Conservation (phyloP, 37 sponge, comb jelly and placozoan species). For the Oopsacas minuta region DNA sequence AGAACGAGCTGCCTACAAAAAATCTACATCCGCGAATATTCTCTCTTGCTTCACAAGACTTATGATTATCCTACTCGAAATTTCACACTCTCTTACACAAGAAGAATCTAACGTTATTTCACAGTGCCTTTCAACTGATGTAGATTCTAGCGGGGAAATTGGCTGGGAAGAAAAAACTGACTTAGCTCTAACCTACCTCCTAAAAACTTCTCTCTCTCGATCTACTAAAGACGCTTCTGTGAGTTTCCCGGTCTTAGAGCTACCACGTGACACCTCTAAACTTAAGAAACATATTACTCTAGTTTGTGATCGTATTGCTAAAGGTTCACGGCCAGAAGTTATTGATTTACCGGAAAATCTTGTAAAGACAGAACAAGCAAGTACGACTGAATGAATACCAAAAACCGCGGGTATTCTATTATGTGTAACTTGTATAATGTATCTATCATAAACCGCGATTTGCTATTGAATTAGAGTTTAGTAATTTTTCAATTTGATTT, state of each 20-base stretch:
- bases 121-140: background rate
- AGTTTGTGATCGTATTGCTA: slow-evolving; percentile 59
- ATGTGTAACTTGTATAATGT: no score
- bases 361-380: background rate
- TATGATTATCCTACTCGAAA: slow-evolving; percentile 36
- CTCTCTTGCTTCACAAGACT: slow-evolving; percentile 54
- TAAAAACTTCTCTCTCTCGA: slow-evolving; percentile 56
- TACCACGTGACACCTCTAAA: slow-evolving; percentile 51
- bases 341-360: background rate
- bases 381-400: background rate
- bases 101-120: slow-evolving; percentile 5
- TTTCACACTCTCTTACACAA: background rate
- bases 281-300: slow-evolving; percentile 84
- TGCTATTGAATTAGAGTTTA: no score
- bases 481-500: no score
- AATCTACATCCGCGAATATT: slow-evolving; percentile 30
- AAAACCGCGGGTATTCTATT: background rate
- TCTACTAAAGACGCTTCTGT: slow-evolving; percentile 44
- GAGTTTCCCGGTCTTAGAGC: slow-evolving; percentile 23
- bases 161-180: slow-evolving; percentile 66
- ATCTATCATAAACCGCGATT: background rate
- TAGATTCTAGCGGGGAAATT: background rate
- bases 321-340: slow-evolving; percentile 31
- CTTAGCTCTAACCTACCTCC: slow-evolving; percentile 48
- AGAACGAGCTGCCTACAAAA: slow-evolving; percentile 18